Conservation (phyloP, 2,113 vertebrate genomes). For the Aspiorhynchus laticeps region DNA sequence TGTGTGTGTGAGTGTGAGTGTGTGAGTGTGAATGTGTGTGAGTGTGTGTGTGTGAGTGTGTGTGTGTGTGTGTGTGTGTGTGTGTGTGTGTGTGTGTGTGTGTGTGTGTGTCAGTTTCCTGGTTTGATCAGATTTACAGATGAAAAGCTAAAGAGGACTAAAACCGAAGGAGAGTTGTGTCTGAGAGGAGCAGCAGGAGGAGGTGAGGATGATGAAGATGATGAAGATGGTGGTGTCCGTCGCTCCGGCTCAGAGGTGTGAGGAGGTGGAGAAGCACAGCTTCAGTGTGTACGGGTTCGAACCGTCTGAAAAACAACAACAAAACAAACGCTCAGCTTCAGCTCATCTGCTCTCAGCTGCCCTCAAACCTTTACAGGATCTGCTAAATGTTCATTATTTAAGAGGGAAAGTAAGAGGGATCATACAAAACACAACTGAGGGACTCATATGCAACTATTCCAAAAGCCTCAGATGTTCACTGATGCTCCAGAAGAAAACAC, state of each 20-base stretch:
- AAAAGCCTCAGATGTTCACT: background rate
- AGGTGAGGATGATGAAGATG: background rate
- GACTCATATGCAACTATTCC: too few species aligned
- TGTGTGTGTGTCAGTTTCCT: background rate
- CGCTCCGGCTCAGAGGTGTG: constrained; percentile 83
- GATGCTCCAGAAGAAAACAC: too few species aligned
- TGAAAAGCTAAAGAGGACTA: background rate
- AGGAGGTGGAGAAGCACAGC: constrained; percentile 97
- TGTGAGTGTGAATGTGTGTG: constrained; percentile 13
- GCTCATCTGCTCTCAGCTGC: background rate
- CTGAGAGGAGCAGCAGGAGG: constrained; percentile 22
- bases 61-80: constrained; percentile 8
- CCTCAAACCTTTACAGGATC: too few species aligned
- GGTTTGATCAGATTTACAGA: constrained; percentile 12
- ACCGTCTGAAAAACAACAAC: constrained; percentile 81
- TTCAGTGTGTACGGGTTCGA: constrained; percentile 98
- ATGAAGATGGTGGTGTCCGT: background rate
- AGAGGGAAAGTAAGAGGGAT: background rate
- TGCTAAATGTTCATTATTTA: background rate
- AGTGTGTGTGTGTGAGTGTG: background rate
- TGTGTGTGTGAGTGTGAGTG: background rate
- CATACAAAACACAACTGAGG: background rate
- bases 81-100: constrained; percentile 31
- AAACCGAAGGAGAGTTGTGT: background rate
- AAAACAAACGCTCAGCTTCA: constrained; percentile 22